Conservation (phyloP, 2,888 invertebrate species). For the Anarsia innoxiella region DNA sequence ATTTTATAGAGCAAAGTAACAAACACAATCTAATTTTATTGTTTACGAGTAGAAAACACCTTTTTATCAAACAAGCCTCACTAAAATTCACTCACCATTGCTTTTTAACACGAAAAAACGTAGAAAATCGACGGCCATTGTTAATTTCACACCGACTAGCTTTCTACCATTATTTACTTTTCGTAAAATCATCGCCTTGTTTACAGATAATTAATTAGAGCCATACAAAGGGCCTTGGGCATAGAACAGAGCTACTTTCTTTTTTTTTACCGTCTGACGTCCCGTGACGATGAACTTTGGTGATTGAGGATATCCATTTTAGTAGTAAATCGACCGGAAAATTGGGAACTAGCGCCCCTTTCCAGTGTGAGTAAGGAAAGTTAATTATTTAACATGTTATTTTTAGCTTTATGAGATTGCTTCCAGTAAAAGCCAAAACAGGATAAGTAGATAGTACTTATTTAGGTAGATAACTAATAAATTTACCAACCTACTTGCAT, state of each 20-base stretch:
- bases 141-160: constrained; percentile 55
- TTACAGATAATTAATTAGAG: constrained; percentile 71
- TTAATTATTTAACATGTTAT: not conserved
- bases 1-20: no score
- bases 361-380: not conserved
- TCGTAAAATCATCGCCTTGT: constrained; percentile 71
- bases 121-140: constrained; percentile 55
- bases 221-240: constrained; percentile 46
- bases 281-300: constrained; percentile 49
- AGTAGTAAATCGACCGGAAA: constrained; percentile 69
- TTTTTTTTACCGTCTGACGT: constrained; percentile 55
- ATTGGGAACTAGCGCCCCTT: constrained; percentile 53
- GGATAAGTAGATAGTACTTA: no score
- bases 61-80: constrained; percentile 33
- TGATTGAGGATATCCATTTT: constrained; percentile 51
- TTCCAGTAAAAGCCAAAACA: no score
- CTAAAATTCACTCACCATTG: constrained; percentile 34
- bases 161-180: constrained; percentile 69
- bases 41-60: constrained; percentile 14
- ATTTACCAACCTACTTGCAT: no score
- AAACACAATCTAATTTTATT: constrained; percentile 14
- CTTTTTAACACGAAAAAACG: constrained; percentile 32
- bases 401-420: no score
- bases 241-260: constrained; percentile 36
- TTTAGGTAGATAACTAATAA: no score